A percentile compares a stretch with the other conserved stretches of the same genome.
Evolutionary conservation across 2,888 invertebrate genomes (phyloP).

Genomic region (Monoplex corrugatus): DNA sequence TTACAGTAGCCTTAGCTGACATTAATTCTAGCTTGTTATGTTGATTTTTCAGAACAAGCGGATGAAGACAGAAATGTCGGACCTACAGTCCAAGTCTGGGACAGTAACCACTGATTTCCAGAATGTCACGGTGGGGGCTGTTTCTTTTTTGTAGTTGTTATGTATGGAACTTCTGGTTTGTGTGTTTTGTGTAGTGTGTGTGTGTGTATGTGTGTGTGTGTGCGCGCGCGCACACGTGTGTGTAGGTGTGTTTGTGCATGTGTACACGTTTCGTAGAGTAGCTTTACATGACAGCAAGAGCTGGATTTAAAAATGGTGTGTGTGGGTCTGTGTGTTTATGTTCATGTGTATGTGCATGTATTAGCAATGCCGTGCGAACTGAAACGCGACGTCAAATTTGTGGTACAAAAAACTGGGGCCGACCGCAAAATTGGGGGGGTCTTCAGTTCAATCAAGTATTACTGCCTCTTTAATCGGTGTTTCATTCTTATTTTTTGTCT

Average conservation of each 20-base stretch:
- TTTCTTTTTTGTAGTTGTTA: not conserved
- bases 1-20: not conserved
- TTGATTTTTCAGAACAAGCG: constrained; percentile 62
- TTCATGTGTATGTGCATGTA: too few relatives aligned
- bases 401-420: too few relatives aligned
- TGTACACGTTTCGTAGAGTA: too few relatives aligned
- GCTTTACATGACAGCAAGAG: too few relatives aligned
- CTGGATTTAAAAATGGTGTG: too few relatives aligned
- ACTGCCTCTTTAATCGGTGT: too few relatives aligned
- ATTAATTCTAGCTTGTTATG: not conserved
- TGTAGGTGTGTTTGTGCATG: not conserved
- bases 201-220: constrained; percentile 19
- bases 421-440: too few relatives aligned
- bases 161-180: not conserved
- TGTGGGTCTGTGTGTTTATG: too few relatives aligned
- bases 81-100: constrained; percentile 63
- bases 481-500: too few relatives aligned
- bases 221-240: not conserved
- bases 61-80: constrained; percentile 63
- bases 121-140: constrained; percentile 59
- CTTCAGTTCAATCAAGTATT: too few relatives aligned
- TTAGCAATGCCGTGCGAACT: too few relatives aligned
- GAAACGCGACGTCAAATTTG: too few relatives aligned
- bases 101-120: constrained; percentile 65
- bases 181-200: not conserved